Evolutionary conservation across 2,888 invertebrate genomes (phyloP), one percentile per base, ranked within the genome.

Genomic region (Himalopsyche tibetana): DNA sequence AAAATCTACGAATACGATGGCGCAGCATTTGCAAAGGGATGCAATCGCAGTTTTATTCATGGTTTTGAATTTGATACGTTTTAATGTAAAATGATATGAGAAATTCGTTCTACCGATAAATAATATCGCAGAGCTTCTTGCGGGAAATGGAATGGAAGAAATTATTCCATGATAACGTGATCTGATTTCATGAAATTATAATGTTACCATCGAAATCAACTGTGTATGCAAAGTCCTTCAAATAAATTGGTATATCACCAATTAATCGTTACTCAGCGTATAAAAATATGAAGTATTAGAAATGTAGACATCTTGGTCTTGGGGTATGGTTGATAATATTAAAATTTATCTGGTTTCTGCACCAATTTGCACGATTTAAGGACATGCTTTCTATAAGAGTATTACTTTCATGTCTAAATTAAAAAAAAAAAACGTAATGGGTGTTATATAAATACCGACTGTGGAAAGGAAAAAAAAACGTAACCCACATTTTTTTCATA

Each of bases 51-150:
- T 74, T 74, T 36, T 74, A 36, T 74, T 74, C 74, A 74, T 36
- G 74, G 74, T 74, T 19, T 51, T 28, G 63, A 63, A 63, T 74
- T 74, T 74, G 74, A 74, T 74, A 74, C 74, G 74, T 74, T 74
- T 74, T 74, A 74, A 74, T 74, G 74, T 17, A 74, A 74, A 74
- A 74, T 74, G 38, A 74, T 74, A 74, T 74, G 74, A 36, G 74
- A 74, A 74, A 74, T 36, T 74, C 74, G 74, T 74, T 74, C 74
- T 38, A 74, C 38, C 74, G 74, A 74, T 74, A 74, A 74, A 74
- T 74, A 74, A 36, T 38, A 36, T 69, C 74, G 28, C 28, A 74
- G 74, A 74, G 74, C 36, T 74, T 15, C 69, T 36, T 36, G 38
- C 38, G 38, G 74, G 74, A 74, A 74, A 74, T 74, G 74, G 74